A percentile compares a stretch with the other conserved stretches of the same genome.
Conservation (phyloP, 53 echinoderm and acorn worm genomes). For the Paracentrotus lividus region DNA sequence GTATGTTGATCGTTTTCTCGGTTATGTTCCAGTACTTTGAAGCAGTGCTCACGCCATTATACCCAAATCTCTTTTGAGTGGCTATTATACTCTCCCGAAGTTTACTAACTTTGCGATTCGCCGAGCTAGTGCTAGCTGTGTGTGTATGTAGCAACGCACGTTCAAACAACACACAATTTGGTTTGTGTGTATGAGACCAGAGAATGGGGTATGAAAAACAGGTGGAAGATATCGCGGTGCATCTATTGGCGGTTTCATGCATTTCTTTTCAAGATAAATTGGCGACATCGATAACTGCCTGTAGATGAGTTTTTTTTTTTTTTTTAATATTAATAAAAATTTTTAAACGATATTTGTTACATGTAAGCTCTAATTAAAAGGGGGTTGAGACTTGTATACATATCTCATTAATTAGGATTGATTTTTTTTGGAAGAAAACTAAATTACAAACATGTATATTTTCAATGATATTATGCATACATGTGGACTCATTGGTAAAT, state of each 20-base stretch:
- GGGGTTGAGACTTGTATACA: neutral
- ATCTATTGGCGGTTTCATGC: neutral
- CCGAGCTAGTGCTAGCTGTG: neutral
- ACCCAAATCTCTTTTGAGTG: neutral
- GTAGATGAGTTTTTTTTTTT: neutral
- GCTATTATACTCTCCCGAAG: neutral
- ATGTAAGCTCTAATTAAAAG: neutral
- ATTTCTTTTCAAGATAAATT: too few relatives aligned
- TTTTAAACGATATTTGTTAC: neutral
- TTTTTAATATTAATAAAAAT: neutral
- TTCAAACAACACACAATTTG: neutral
- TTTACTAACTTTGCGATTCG: neutral
- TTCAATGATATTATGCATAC: too few relatives aligned
- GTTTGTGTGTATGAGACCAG: neutral
- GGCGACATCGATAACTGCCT: too few relatives aligned
- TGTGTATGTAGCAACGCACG: neutral
- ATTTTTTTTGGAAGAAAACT: neutral
- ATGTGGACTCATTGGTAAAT: too few relatives aligned
- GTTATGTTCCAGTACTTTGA: neutral
- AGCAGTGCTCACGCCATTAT: neutral
- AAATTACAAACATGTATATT: neutral
- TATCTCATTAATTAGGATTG: neutral
- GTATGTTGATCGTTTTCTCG: neutral
- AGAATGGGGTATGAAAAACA: neutral
- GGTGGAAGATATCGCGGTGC: neutral